These are phyloP conservation scores for Drosophila mayri DNA, from an alignment of 1,140 invertebrate species.

Conservation along the genomic window DNA sequence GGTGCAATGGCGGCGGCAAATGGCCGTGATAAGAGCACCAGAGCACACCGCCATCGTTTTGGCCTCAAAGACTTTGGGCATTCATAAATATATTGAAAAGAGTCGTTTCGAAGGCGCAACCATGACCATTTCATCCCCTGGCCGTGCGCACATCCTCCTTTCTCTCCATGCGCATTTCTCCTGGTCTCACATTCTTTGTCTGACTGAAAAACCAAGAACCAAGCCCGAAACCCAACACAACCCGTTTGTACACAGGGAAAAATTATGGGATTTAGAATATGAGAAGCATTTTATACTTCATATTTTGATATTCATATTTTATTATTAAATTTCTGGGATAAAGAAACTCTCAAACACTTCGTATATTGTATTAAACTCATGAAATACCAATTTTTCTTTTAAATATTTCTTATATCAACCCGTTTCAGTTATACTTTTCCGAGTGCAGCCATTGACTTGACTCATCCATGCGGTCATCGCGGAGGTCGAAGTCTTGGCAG, in stretches of 20 bases:
- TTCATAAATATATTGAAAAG: constrained; percentile 65
- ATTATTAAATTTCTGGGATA: background rate
- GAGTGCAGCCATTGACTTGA: constrained; percentile 55
- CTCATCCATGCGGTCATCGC: constrained; percentile 64
- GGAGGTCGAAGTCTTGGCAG: constrained; percentile 36
- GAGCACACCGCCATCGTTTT: constrained; percentile 59
- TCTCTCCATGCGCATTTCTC: constrained; percentile 40
- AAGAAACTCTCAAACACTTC: no score
- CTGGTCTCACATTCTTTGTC: constrained; percentile 21
- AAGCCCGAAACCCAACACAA: constrained; percentile 8
- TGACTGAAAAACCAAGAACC: constrained; percentile 15
- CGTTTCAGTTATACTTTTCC: background rate
- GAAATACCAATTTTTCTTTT: background rate
- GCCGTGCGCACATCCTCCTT: constrained; percentile 31
- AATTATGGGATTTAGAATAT: background rate
- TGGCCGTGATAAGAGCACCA: constrained; percentile 74
- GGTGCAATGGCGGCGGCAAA: constrained; percentile 70
- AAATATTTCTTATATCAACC: no score
- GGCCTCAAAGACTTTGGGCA: constrained; percentile 33
- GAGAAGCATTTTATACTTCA: no score
- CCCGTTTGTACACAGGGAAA: constrained; percentile 33
- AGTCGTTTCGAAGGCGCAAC: constrained; percentile 41
- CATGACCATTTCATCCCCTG: constrained; percentile 57
- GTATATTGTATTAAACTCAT: background rate
- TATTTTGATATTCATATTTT: no score